Percentiles rank a stretch among this genome's conserved stretches.
Evolutionary conservation across 2,113 vertebrate species (phyloP).

Genomic region (Platysternon megacephalum): DNA sequence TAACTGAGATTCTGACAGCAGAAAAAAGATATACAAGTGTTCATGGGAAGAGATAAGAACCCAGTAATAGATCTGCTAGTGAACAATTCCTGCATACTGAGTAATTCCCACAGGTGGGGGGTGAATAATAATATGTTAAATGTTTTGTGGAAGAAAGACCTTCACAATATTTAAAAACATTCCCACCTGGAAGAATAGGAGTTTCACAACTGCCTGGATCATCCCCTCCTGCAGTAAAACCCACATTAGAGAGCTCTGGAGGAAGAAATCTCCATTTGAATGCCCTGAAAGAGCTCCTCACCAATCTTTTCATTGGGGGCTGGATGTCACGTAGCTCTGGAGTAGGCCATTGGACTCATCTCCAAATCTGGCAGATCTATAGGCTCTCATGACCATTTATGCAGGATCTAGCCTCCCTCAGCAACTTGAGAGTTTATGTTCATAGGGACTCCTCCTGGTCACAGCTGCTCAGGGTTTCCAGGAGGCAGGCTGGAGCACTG

Average conservation of each 20-base stretch:
- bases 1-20: constrained; percentile 40
- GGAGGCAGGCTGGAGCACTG: neutral
- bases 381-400: neutral
- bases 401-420: neutral
- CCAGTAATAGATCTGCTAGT: neutral
- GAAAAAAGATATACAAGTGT: neutral
- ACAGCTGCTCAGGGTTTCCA: neutral
- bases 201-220: neutral
- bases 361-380: neutral
- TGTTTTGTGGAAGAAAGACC: neutral
- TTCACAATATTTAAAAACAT: neutral
- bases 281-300: neutral
- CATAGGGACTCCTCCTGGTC: neutral
- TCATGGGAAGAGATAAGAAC: neutral
- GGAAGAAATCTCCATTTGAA: neutral
- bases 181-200: neutral
- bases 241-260: neutral
- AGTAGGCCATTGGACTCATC: neutral
- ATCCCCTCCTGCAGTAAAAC: neutral
- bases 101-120: neutral
- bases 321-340: neutral
- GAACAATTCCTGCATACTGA: constrained; percentile 12
- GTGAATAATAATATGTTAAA: neutral
- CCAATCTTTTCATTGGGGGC: neutral
- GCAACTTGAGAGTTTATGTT: neutral